These are phyloP conservation scores for Sarcophaga bullata DNA, from an alignment of 1,140 invertebrate genomes.

Conservation along the genomic window DNA sequence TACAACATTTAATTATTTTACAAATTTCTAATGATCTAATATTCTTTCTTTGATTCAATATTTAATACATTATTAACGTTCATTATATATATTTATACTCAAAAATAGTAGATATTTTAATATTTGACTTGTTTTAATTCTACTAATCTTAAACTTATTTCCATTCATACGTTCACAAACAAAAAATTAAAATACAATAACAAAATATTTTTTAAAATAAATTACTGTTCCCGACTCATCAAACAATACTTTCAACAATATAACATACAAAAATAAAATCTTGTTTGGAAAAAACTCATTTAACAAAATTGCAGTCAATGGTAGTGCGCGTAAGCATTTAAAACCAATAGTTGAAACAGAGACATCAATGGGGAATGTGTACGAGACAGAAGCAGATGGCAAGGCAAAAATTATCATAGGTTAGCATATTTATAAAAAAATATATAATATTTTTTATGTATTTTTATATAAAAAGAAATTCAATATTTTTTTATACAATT, in stretches of 20 bases:
- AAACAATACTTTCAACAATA: neutral
- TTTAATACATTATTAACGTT: no score
- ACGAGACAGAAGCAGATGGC: constrained; percentile 52
- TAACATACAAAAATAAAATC: no score
- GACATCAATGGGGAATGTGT: constrained; percentile 54
- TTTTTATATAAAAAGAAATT: neutral
- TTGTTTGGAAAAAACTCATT: constrained; percentile 37
- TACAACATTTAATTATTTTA: no score
- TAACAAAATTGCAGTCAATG: constrained; percentile 45
- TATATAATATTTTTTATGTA: constrained; percentile 30
- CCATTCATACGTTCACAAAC: no score
- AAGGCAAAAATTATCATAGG: constrained; percentile 65
- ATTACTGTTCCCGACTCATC: constrained; percentile 10
- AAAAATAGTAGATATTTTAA: no score
- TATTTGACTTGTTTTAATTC: no score
- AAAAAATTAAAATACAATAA: no score
- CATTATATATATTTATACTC: no score
- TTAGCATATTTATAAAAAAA: constrained; percentile 57
- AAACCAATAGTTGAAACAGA: constrained; percentile 62
- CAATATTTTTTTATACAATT: neutral
- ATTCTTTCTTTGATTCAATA: no score
- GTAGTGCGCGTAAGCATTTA: constrained; percentile 55
- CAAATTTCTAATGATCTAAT: no score
- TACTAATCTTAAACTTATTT: no score
- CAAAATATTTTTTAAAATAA: no score